phyloP scores from a whole-genome alignment of 2,888 invertebrate species.

The Hyposoter didymator region DNA sequence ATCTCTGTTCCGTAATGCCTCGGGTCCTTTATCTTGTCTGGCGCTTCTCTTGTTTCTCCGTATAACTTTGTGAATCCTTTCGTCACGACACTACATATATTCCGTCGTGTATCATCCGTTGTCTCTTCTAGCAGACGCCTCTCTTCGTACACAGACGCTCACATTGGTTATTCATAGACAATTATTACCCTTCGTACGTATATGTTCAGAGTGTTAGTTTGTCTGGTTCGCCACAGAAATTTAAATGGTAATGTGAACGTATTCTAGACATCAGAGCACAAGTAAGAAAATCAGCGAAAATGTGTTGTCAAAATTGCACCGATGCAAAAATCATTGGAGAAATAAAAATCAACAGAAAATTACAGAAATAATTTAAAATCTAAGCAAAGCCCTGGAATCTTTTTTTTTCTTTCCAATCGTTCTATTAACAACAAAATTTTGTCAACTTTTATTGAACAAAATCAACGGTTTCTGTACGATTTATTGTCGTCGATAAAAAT shows the following conservation, averaged over 20 bases:
- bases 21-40: conserved; percentile 37
- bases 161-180: conserved; percentile 71
- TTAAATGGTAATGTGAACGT: conserved; percentile 70
- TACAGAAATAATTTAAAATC: not conserved
- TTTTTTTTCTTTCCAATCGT: not conserved
- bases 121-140: conserved; percentile 53
- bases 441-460: not conserved
- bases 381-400: not conserved
- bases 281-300: not conserved
- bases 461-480: not conserved
- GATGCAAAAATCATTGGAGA: not conserved
- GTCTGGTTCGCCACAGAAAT: conserved; percentile 55
- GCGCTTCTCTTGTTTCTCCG: conserved; percentile 20
- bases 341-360: not conserved
- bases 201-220: not conserved
- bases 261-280: not conserved
- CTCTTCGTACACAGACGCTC: conserved; percentile 42
- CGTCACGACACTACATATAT: conserved; percentile 38
- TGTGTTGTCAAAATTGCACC: not conserved
- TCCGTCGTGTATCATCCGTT: conserved; percentile 37
- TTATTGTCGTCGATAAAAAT: not conserved
- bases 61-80: conserved; percentile 56
- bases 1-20: conserved; percentile 38
- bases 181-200: conserved; percentile 61
- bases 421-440: not conserved